phyloP scores from a whole-genome alignment of 2,113 vertebrate species.

The Sebastes fasciatus region DNA sequence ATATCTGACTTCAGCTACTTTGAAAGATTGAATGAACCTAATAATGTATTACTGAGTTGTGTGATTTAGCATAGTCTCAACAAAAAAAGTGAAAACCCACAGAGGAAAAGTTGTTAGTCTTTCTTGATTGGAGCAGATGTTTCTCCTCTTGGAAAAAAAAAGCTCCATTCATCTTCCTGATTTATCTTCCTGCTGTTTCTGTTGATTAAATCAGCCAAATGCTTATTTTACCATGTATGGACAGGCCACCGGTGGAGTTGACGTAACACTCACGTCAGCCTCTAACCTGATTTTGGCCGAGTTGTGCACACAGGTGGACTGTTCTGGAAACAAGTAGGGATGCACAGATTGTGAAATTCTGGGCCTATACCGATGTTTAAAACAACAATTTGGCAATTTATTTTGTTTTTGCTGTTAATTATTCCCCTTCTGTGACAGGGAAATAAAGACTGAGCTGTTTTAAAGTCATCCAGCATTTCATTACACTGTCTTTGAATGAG shows the following conservation, averaged over 20 bases:
- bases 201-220: conserved; percentile 66
- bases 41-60: conserved; percentile 45
- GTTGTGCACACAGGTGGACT: conserved; percentile 57
- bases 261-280: conserved; percentile 51
- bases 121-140: conserved; percentile 76
- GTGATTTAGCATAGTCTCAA: conserved; percentile 52
- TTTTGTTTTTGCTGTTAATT: no score
- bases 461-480: no score
- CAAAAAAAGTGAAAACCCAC: conserved; percentile 44
- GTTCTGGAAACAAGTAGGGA: conserved; percentile 16
- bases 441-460: no score
- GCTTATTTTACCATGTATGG: conserved; percentile 55
- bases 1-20: conserved; percentile 32
- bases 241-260: conserved; percentile 52
- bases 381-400: no score
- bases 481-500: no score
- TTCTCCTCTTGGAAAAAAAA: conserved; percentile 56
- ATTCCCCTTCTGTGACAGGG: no score
- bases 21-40: conserved; percentile 19
- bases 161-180: conserved; percentile 61
- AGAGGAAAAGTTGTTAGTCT: conserved; percentile 56
- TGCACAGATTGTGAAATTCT: no score
- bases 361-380: no score
- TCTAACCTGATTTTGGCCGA: conserved; percentile 59
- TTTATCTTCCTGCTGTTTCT: conserved; percentile 52